Conservation (phyloP, 2,797 vertebrate genomes). For the Neosalanx taihuensis region DNA sequence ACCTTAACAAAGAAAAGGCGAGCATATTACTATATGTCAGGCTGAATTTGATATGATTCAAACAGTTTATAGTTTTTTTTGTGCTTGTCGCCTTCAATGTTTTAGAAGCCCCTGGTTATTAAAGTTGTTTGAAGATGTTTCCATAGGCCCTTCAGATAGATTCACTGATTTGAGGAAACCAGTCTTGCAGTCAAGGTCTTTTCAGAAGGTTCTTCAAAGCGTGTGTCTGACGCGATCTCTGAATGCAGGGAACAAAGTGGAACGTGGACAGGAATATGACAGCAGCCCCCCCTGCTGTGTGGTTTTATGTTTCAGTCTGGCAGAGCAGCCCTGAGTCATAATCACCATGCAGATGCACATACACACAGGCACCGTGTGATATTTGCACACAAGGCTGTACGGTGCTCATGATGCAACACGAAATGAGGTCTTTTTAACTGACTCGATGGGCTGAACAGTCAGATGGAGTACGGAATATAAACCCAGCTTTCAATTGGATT, state of each 20-base stretch:
- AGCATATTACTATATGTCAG: neutral
- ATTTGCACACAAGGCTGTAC: no score
- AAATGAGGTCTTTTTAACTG: no score
- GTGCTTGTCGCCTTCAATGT: slow-evolving; percentile 43
- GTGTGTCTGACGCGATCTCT: slow-evolving; percentile 48
- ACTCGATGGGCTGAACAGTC: no score
- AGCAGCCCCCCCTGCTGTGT: slow-evolving; percentile 27
- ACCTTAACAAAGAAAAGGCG: slow-evolving; percentile 13
- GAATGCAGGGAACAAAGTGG: slow-evolving; percentile 48
- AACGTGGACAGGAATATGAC: slow-evolving; percentile 37
- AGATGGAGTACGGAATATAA: no score
- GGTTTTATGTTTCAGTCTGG: slow-evolving; percentile 38
- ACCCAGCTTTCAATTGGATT: no score
- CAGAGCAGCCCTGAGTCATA: slow-evolving; percentile 36
- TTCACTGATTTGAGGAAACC: slow-evolving; percentile 10
- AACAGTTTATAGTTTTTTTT: slow-evolving; percentile 28
- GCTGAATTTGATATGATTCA: slow-evolving; percentile 1
- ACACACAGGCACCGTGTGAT: no score
- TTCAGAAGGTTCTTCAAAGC: slow-evolving; percentile 35
- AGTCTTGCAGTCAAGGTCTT: slow-evolving; percentile 15
- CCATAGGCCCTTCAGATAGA: neutral
- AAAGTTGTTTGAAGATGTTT: slow-evolving; percentile 17
- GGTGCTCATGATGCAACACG: no score
- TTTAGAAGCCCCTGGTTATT: slow-evolving; percentile 15
- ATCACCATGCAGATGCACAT: slow-evolving; percentile 12